Percentiles rank a stretch among this genome's conserved stretches.
phyloP scores from a whole-genome alignment of 1,140 invertebrate genomes.

The Drosophila subobscura region DNA sequence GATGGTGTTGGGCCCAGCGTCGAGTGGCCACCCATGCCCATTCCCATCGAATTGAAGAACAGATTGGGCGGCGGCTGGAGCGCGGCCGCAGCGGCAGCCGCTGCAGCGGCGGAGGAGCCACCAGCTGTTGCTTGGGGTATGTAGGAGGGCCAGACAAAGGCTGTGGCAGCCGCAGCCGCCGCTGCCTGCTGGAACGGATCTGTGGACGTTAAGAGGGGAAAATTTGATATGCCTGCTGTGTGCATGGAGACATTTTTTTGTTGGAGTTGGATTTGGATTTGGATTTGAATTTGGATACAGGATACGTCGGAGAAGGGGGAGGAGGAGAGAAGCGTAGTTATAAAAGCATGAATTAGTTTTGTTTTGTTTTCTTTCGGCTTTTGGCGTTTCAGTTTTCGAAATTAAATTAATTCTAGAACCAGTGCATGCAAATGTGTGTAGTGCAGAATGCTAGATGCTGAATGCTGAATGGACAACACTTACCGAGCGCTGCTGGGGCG shows the following conservation, averaged over 20 bases:
- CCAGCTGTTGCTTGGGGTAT: constrained; percentile 85
- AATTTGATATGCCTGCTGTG: constrained; percentile 81
- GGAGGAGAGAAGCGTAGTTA: constrained; percentile 73
- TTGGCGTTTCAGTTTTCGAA: constrained; percentile 39
- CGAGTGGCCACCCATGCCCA: constrained; percentile 41
- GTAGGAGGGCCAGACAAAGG: constrained; percentile 80
- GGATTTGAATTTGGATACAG: constrained; percentile 25
- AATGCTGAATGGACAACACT: constrained; percentile 38
- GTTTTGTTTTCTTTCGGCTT: constrained; percentile 18
- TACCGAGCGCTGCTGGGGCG: constrained; percentile 84
- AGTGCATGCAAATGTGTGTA: constrained; percentile 36
- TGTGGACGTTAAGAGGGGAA: constrained; percentile 84
- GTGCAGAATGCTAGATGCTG: constrained; percentile 1
- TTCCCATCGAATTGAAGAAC: constrained; percentile 78
- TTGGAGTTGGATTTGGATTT: constrained; percentile 34
- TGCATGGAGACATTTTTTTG: constrained; percentile 43
- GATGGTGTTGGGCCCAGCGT: constrained; percentile 84
- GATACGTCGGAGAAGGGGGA: constrained; percentile 7
- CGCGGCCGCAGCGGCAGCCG: constrained; percentile 84
- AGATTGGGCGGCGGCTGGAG: constrained; percentile 85
- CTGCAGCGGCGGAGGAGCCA: constrained; percentile 85
- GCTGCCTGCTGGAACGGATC: constrained; percentile 90
- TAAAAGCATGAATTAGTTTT: constrained; percentile 82
- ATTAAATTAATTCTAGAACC: constrained; percentile 57
- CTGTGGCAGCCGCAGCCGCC: constrained; percentile 85